Conservation (phyloP, 2,888 invertebrate genomes). For the Xestobium rufovillosum region DNA sequence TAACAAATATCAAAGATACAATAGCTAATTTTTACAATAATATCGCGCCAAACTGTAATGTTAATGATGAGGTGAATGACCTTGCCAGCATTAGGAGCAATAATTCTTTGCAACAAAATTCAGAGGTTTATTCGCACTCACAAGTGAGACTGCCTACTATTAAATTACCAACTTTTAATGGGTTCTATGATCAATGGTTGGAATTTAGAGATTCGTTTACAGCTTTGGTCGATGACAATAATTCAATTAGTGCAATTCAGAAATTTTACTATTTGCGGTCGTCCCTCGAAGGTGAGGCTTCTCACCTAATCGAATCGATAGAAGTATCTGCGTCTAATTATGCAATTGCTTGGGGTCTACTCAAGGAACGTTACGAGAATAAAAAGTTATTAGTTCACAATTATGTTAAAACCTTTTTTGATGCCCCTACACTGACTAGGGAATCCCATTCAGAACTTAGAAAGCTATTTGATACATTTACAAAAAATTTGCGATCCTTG, state of each 20-base stretch:
- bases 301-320: slow-evolving; percentile 13
- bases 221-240: slow-evolving; percentile 12
- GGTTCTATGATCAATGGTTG: too few relatives aligned
- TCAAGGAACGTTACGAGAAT: slow-evolving; percentile 22
- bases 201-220: too few relatives aligned
- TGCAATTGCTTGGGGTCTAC: slow-evolving; percentile 13
- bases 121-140: too few relatives aligned
- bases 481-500: slow-evolving; percentile 16
- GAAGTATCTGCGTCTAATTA: slow-evolving; percentile 16
- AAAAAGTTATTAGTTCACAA: slow-evolving; percentile 20
- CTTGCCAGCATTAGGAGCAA: slow-evolving; percentile 12
- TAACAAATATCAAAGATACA: too few relatives aligned
- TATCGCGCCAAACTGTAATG: too few relatives aligned
- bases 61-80: too few relatives aligned
- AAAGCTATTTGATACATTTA: slow-evolving; percentile 14
- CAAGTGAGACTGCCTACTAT: too few relatives aligned
- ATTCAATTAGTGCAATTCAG: slow-evolving; percentile 11
- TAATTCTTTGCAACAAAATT: slow-evolving; percentile 10
- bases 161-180: too few relatives aligned
- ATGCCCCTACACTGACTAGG: slow-evolving; percentile 12
- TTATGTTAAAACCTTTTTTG: slow-evolving; percentile 23
- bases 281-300: too few relatives aligned
- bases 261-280: too few relatives aligned
- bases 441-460: slow-evolving; percentile 16
- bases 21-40: too few relatives aligned